Conservation (phyloP, 1,140 invertebrate genomes). For the Temnothorax curvispinosus region DNA sequence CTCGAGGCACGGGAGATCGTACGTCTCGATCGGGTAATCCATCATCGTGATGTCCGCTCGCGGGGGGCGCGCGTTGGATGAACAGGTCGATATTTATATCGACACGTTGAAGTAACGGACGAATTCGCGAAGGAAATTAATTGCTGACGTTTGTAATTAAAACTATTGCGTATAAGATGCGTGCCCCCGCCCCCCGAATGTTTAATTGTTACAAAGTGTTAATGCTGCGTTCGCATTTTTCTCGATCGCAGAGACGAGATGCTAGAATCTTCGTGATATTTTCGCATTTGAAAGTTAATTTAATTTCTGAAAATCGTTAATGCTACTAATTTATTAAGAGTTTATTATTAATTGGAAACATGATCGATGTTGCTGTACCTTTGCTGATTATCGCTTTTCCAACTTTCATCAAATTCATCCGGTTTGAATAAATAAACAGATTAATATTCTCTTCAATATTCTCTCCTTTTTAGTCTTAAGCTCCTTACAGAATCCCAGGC, state of each 20-base stretch:
- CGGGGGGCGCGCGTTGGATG: neutral
- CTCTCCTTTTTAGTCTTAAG: neutral
- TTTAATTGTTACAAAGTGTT: conserved; percentile 9
- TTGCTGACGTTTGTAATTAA: neutral
- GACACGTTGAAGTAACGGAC: neutral
- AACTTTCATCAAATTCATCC: neutral
- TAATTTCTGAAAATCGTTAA: neutral
- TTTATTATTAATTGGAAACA: neutral
- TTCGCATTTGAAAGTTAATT: neutral
- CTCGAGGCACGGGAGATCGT: neutral
- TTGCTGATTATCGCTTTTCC: neutral
- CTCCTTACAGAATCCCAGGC: too few relatives aligned
- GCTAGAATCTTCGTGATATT: neutral
- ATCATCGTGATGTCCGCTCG: neutral
- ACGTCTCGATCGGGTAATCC: neutral
- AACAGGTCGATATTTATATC: neutral
- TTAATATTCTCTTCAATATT: neutral
- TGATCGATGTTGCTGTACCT: neutral
- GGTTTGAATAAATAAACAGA: neutral
- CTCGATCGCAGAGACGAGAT: neutral
- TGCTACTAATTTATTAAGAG: neutral
- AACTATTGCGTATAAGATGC: neutral
- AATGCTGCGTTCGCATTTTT: neutral
- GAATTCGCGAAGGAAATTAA: neutral
- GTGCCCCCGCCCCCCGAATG: neutral